These are phyloP conservation scores for Caradrina clavipalpis DNA, from an alignment of 2,888 invertebrate species.

Conservation along the genomic window DNA sequence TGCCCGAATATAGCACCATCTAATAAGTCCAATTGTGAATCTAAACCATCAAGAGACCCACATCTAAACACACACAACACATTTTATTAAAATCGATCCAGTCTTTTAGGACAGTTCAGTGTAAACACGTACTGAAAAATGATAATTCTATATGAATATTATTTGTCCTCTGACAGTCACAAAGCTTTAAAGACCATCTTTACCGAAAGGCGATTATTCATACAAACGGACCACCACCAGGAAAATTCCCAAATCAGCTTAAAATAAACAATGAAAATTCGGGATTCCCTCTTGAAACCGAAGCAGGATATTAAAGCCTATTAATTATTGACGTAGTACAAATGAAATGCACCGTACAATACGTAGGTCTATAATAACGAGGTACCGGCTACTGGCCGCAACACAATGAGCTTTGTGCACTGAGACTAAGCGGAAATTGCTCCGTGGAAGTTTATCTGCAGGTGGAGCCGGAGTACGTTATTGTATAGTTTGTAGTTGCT, in stretches of 20 bases:
- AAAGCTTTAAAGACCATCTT: background rate
- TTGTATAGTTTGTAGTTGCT: slow-evolving; percentile 31
- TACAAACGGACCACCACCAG: background rate
- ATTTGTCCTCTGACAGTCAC: too few relatives aligned
- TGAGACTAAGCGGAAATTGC: slow-evolving; percentile 79
- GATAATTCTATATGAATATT: too few relatives aligned
- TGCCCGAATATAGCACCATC: too few relatives aligned
- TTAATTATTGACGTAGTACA: slow-evolving; percentile 48
- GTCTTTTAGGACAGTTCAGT: too few relatives aligned
- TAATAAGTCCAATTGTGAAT: too few relatives aligned
- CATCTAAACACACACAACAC: too few relatives aligned
- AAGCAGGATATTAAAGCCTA: slow-evolving; percentile 42
- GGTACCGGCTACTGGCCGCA: slow-evolving; percentile 38
- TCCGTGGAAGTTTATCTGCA: slow-evolving; percentile 71
- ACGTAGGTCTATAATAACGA: slow-evolving; percentile 33
- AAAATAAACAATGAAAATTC: slow-evolving; percentile 20
- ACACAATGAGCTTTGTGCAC: slow-evolving; percentile 70
- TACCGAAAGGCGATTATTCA: background rate
- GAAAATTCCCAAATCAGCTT: background rate
- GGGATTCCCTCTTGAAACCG: slow-evolving; percentile 16
- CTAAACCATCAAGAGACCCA: too few relatives aligned
- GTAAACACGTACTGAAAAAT: too few relatives aligned
- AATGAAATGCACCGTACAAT: slow-evolving; percentile 47
- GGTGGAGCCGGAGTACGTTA: slow-evolving; percentile 40
- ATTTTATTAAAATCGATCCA: too few relatives aligned